phyloP scores from a whole-genome alignment of 1,140 invertebrate genomes.

The Ceratitis capitata region DNA sequence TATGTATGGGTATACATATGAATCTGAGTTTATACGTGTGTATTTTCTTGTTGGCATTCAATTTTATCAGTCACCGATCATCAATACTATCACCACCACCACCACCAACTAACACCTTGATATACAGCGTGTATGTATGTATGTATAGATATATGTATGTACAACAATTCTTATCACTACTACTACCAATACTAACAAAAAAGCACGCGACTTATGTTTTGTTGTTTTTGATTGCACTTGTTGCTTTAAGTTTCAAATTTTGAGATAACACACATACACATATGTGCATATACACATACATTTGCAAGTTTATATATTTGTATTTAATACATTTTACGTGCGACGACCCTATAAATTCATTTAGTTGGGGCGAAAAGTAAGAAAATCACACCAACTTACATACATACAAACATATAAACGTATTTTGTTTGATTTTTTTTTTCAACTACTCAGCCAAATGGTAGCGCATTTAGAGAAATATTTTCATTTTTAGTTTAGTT shows the following conservation, averaged over 20 bases:
- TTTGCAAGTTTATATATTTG: neutral
- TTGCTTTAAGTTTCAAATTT: neutral
- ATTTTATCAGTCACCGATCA: neutral
- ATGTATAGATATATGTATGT: no score
- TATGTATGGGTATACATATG: neutral
- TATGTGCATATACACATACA: neutral
- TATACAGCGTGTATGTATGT: neutral
- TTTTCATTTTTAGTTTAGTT: constrained; percentile 20
- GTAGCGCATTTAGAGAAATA: neutral
- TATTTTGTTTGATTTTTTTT: no score
- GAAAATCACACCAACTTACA: neutral
- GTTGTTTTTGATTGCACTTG: neutral
- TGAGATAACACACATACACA: neutral
- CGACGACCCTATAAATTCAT: constrained; percentile 5
- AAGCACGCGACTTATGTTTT: constrained; percentile 3
- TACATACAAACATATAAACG: neutral
- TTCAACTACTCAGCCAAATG: neutral
- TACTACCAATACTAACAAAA: neutral
- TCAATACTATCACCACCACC: neutral
- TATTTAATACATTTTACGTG: neutral
- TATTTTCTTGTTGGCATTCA: neutral
- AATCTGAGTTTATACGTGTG: neutral
- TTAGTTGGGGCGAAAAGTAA: neutral
- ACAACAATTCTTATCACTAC: constrained; percentile 14
- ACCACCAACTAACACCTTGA: neutral